A percentile compares a stretch with the other conserved stretches of the same genome.
These are phyloP conservation scores for Arothron firmamentum DNA, from an alignment of 2,113 vertebrate genomes.

Conservation along the genomic window DNA sequence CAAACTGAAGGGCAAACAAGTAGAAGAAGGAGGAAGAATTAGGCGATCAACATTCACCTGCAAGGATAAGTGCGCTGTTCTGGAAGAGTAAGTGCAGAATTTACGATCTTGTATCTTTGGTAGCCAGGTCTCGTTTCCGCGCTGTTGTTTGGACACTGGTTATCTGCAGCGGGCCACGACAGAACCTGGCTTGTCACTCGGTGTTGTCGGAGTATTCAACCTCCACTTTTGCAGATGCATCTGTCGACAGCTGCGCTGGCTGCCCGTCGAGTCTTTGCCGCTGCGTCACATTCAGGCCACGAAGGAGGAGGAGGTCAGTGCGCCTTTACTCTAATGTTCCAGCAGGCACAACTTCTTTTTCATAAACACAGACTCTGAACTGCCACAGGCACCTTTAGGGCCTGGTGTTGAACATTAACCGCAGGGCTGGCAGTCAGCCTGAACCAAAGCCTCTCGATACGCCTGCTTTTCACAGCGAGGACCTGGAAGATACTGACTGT, in stretches of 20 bases:
- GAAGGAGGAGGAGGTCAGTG: conserved; percentile 67
- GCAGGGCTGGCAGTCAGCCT: conserved; percentile 8
- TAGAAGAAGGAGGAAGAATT: conserved; percentile 9
- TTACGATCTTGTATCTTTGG: too few relatives aligned
- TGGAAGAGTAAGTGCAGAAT: background rate
- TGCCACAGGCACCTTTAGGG: background rate
- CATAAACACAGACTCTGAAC: too few relatives aligned
- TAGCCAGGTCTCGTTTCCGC: too few relatives aligned
- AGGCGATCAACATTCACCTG: background rate
- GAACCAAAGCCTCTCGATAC: too few relatives aligned
- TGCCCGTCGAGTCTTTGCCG: conserved; percentile 55
- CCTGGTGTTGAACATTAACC: conserved; percentile 22
- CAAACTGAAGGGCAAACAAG: conserved; percentile 74
- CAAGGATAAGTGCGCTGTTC: conserved; percentile 2
- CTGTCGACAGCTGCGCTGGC: conserved; percentile 46
- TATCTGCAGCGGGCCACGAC: background rate
- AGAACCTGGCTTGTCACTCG: background rate
- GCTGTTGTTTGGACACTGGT: background rate
- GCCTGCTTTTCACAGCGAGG: conserved; percentile 56
- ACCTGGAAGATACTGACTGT: conserved; percentile 80
- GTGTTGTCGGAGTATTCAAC: too few relatives aligned
- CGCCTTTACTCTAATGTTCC: background rate
- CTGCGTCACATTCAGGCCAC: conserved; percentile 64
- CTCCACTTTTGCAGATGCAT: conserved; percentile 60
- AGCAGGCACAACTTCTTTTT: background rate